Conservation (phyloP, 2,888 invertebrate genomes). For the Mactromeris polynyma region DNA sequence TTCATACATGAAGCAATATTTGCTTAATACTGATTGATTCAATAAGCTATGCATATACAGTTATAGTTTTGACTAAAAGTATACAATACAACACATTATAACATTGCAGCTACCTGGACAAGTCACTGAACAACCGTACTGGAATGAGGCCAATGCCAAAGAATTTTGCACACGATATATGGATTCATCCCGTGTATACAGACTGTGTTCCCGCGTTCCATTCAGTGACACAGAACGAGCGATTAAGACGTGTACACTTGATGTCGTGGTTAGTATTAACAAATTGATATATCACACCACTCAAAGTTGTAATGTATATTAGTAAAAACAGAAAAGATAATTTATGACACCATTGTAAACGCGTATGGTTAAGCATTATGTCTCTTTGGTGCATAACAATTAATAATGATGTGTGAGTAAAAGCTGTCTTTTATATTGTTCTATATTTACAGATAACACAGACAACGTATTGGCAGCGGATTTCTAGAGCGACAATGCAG, state of each 20-base stretch:
- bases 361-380: no score
- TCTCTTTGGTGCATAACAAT: no score
- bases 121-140: background rate
- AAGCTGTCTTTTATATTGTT: background rate
- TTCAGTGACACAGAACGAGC: slow-evolving; percentile 20
- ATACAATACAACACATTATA: no score
- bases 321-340: no score
- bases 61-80: no score
- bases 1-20: no score
- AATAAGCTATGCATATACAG: no score
- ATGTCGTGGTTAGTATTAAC: slow-evolving; percentile 8
- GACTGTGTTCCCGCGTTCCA: slow-evolving; percentile 24
- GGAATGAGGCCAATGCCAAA: background rate
- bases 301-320: no score
- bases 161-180: slow-evolving; percentile 18
- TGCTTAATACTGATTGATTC: no score
- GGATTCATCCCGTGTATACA: background rate
- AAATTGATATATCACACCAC: no score
- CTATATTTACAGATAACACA: slow-evolving; percentile 12
- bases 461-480: slow-evolving; percentile 14
- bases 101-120: background rate
- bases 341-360: no score
- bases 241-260: slow-evolving; percentile 19
- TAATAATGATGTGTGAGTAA: no score
- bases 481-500: slow-evolving; percentile 43